A percentile compares a stretch with the other conserved stretches of the same genome.
phyloP scores from a whole-genome alignment of 2,113 vertebrate species.

The Mobula birostris region DNA sequence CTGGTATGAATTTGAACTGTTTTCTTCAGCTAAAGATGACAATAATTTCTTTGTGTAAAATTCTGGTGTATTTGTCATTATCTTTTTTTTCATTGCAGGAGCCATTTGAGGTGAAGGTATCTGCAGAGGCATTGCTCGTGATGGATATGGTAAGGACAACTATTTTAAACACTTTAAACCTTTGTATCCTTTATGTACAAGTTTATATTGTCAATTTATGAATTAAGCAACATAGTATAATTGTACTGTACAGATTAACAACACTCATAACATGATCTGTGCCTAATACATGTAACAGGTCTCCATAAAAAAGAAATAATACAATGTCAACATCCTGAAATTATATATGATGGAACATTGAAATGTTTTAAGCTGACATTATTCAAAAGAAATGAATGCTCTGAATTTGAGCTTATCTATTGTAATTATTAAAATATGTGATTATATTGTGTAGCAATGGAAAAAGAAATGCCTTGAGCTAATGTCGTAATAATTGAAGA shows the following conservation, averaged over 20 bases:
- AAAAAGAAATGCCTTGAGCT: background rate
- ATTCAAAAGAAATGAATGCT: background rate
- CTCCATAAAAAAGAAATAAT: background rate
- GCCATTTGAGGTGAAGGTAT: conserved; percentile 83
- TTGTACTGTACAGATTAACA: background rate
- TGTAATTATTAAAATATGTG: background rate
- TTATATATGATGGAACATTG: background rate
- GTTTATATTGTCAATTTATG: background rate
- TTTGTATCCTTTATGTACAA: background rate
- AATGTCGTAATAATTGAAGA: background rate
- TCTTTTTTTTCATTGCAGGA: conserved; percentile 61
- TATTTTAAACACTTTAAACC: background rate
- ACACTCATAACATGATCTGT: background rate
- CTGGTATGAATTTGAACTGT: conserved; percentile 59
- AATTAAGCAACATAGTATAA: background rate
- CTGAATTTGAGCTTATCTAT: background rate
- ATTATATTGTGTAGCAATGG: background rate
- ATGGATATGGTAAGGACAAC: conserved; percentile 82
- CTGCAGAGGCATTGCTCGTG: conserved; percentile 83
- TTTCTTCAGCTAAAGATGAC: background rate
- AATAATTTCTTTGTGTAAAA: conserved; percentile 38
- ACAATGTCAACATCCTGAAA: background rate
- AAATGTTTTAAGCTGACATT: background rate
- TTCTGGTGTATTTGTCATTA: background rate
- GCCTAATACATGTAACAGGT: background rate